phyloP scores from a whole-genome alignment of 2,888 invertebrate species.

The Abrostola tripartita region DNA sequence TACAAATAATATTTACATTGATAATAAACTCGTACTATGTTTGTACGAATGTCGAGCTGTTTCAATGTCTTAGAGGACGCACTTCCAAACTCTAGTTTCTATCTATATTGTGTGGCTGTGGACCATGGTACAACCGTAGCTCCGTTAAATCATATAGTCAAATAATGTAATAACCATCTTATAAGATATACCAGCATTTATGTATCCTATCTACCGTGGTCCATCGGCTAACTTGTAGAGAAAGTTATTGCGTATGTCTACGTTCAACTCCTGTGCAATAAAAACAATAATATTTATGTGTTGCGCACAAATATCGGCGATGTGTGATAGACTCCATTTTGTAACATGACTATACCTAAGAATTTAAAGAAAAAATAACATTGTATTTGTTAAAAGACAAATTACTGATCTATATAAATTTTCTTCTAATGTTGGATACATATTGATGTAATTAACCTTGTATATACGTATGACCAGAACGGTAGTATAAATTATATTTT shows the following conservation, averaged over 20 bases:
- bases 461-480: conserved; percentile 86
- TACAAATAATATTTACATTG: conserved; percentile 66
- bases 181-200: conserved; percentile 39
- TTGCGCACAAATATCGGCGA: conserved; percentile 83
- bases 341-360: conserved; percentile 62
- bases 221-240: conserved; percentile 48
- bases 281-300: conserved; percentile 54
- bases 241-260: conserved; percentile 44
- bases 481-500: conserved; percentile 79
- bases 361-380: conserved; percentile 64
- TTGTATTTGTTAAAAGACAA: conserved; percentile 68
- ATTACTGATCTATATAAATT: conserved; percentile 76
- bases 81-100: conserved; percentile 29
- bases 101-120: conserved; percentile 44
- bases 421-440: conserved; percentile 80
- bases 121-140: conserved; percentile 41
- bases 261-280: conserved; percentile 59
- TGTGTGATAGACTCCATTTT: conserved; percentile 80
- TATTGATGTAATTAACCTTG: conserved; percentile 83
- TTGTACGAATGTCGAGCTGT: conserved; percentile 66
- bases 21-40: conserved; percentile 33
- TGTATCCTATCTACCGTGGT: conserved; percentile 50
- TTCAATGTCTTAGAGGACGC: conserved; percentile 70
- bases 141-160: conserved; percentile 32
- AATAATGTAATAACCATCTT: conserved; percentile 23